phyloP scores from a whole-genome alignment of 1,140 invertebrate genomes.

The Drosophila ficusphila region DNA sequence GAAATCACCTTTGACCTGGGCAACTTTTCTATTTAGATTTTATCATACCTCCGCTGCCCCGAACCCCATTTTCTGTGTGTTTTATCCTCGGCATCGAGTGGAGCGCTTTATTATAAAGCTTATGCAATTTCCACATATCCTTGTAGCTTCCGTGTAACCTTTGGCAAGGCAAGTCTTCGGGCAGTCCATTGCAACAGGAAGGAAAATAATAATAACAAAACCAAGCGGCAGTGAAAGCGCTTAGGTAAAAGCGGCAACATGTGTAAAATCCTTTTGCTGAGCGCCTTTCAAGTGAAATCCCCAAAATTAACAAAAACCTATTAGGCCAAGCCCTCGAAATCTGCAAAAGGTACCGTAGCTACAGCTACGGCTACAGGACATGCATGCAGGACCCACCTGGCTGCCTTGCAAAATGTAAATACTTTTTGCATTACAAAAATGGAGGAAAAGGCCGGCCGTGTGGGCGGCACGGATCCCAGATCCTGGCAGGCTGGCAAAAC shows the following conservation, averaged over 20 bases:
- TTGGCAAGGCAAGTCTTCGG: slow-evolving; percentile 1
- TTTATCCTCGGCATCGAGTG: slow-evolving; percentile 16
- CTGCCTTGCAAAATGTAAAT: slow-evolving; percentile 77
- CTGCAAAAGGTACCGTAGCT: slow-evolving; percentile 40
- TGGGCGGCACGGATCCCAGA: background rate
- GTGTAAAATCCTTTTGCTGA: slow-evolving; percentile 60
- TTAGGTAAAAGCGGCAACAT: slow-evolving; percentile 57
- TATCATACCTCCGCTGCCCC: slow-evolving; percentile 7
- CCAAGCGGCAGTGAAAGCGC: slow-evolving; percentile 17
- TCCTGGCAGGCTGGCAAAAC: slow-evolving; percentile 58
- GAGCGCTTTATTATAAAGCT: slow-evolving; percentile 70
- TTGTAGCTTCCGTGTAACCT: slow-evolving; percentile 17
- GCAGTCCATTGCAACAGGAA: slow-evolving; percentile 27
- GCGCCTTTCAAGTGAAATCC: slow-evolving; percentile 61
- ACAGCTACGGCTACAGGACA: no score
- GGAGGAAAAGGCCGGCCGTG: slow-evolving; percentile 21
- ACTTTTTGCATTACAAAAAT: slow-evolving; percentile 69
- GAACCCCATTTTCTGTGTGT: background rate
- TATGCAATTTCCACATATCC: slow-evolving; percentile 76
- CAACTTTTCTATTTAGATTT: slow-evolving; percentile 51
- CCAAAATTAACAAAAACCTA: slow-evolving; percentile 81
- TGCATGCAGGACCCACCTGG: slow-evolving; percentile 24
- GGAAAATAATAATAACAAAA: slow-evolving; percentile 30
- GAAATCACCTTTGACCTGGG: slow-evolving; percentile 56
- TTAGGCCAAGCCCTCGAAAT: slow-evolving; percentile 64